Percentiles rank a stretch among this genome's conserved stretches.
Conservation (phyloP, 2,797 vertebrate species). For the Halcyon smyrnensis region DNA sequence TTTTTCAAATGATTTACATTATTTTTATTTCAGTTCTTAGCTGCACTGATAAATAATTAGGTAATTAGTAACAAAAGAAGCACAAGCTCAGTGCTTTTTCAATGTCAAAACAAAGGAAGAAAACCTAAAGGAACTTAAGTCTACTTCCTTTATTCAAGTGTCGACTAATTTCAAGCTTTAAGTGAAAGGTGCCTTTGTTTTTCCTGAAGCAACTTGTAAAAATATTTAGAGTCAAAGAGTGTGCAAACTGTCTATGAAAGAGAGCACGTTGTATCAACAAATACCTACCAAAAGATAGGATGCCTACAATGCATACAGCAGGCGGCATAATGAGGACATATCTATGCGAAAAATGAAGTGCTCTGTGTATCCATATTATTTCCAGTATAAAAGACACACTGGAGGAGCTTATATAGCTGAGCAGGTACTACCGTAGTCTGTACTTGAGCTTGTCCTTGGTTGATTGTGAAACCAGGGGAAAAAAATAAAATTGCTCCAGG, state of each 20-base stretch:
- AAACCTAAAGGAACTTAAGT: background rate
- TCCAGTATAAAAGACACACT: background rate
- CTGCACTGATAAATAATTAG: slow-evolving; percentile 56
- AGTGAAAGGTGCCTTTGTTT: background rate
- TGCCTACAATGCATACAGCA: background rate
- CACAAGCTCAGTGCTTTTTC: slow-evolving; percentile 18
- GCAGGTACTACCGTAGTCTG: background rate
- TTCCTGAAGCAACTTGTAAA: slow-evolving; percentile 10
- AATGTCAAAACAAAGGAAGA: slow-evolving; percentile 50
- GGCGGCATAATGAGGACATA: background rate
- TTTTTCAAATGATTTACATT: slow-evolving; percentile 39
- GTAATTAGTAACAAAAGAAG: slow-evolving; percentile 51
- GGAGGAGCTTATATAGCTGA: background rate
- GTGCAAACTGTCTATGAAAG: background rate
- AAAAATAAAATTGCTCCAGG: background rate
- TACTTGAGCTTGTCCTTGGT: background rate
- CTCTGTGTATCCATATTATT: background rate
- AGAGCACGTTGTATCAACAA: background rate
- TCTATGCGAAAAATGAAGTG: background rate
- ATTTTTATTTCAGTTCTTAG: slow-evolving; percentile 55
- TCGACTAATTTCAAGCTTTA: background rate
- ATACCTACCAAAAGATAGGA: background rate
- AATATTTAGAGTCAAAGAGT: slow-evolving; percentile 13
- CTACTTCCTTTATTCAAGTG: background rate
- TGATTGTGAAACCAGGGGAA: background rate